phyloP scores from a whole-genome alignment of 2,113 vertebrate genomes.

The Crotalus viridis region DNA sequence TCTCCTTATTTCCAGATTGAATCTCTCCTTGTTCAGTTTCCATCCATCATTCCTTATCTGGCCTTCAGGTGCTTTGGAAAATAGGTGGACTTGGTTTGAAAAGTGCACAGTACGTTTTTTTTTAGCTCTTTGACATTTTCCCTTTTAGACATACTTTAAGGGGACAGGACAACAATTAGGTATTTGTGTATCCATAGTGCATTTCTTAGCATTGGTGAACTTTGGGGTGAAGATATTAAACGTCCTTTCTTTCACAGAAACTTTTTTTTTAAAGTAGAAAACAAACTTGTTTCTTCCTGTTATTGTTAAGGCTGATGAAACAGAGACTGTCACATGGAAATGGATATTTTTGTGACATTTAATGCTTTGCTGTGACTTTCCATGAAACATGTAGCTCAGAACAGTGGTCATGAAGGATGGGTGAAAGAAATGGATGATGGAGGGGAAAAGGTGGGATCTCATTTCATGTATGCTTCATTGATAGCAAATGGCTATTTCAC shows the following conservation, averaged over 20 bases:
- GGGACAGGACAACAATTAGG: not conserved
- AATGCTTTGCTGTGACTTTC: not conserved
- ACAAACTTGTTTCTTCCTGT: not conserved
- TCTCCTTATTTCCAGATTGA: too few relatives aligned
- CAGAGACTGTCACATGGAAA: too few relatives aligned
- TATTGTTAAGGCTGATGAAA: too few relatives aligned
- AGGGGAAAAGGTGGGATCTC: not conserved
- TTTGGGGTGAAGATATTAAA: not conserved
- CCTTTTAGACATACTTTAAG: not conserved
- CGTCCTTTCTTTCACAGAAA: not conserved
- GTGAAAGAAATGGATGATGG: not conserved
- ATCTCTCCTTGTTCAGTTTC: too few relatives aligned
- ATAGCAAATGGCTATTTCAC: conserved; percentile 2
- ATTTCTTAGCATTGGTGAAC: not conserved
- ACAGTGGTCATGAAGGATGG: not conserved
- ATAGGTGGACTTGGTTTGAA: not conserved
- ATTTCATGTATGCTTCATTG: not conserved
- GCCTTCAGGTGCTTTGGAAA: too few relatives aligned
- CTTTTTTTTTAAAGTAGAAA: not conserved
- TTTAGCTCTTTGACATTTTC: not conserved
- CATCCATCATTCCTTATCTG: too few relatives aligned
- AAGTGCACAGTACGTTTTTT: not conserved
- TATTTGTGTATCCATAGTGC: not conserved
- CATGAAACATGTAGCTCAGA: not conserved
- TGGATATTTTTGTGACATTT: not conserved